Evolutionary conservation across 64 coral and sea anemone genomes (phyloP), one percentile per base, ranked within the genome.

Genomic region (Trachythela sp.): DNA sequence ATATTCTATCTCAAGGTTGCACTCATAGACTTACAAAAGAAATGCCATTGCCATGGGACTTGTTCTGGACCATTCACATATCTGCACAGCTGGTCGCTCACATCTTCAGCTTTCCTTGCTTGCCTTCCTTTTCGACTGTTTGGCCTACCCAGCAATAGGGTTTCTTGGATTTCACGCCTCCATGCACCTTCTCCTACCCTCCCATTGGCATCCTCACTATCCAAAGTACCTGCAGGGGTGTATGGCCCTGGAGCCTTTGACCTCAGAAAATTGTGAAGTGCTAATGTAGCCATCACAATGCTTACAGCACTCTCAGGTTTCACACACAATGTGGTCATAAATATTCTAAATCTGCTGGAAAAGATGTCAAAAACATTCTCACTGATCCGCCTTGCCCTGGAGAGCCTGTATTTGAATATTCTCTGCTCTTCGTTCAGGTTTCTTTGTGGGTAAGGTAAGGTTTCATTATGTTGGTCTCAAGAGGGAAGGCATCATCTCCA

Each of bases 401-500:
- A 85, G 18, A 85, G 39, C 10, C 14, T 29, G 45, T 85, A 85
- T 8, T 85, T 85, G 20, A 48, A 40, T 13, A 85, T 48, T 77
- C 87, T 89, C 24, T 86, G 39, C 84, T 93, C 92, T 48, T 49
- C 58, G 36, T 39, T 76, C 39, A 93, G 40, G 51, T 77, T 27
- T 40, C 36, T 85, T 14, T 77, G 87, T n/a, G n/a, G n/a, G n/a
- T n/a, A 18, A 83, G 87, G 45, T 89, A 93, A 34, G 92, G 92
- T 26, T 89, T 86, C 50, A 93, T 76, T 39, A 93, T 85, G 64
- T 86, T 89, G 29, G 41, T 71, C 52, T 56, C 60, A 36, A 93
- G 41, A 26, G 76, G 75, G 88, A 93, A 93, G 27, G 92, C 87
- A 39, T 93, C 87, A 39, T 93, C 92, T 2, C 92, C 92, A 26